phyloP scores from a whole-genome alignment of 2,797 vertebrate genomes.

The Petrocephalus schoutedeni region DNA sequence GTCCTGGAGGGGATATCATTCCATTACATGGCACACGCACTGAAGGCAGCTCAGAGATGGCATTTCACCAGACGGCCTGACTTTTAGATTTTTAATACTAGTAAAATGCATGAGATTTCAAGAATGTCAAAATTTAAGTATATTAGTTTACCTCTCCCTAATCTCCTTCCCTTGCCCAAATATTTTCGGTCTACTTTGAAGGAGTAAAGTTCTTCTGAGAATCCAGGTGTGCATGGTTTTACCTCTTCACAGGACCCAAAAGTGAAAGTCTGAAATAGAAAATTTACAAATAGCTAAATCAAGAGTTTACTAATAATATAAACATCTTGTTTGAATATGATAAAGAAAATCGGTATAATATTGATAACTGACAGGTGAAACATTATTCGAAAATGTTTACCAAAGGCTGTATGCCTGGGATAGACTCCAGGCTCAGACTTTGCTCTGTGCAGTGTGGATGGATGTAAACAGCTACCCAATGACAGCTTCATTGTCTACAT shows the following conservation, averaged over 20 bases:
- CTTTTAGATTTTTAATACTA: background rate
- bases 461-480: too few species aligned
- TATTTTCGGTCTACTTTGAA: conserved; percentile 45
- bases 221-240: conserved; percentile 28
- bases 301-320: background rate
- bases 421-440: background rate
- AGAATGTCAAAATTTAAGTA: background rate
- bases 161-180: conserved; percentile 27
- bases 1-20: background rate
- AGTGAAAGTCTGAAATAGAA: background rate
- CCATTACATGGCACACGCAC: background rate
- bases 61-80: background rate
- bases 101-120: background rate
- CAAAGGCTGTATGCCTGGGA: background rate
- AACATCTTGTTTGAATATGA: too few species aligned
- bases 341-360: too few species aligned
- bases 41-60: background rate
- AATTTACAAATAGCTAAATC: background rate
- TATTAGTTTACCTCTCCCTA: conserved; percentile 58
- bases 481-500: background rate
- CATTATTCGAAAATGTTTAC: background rate
- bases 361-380: too few species aligned
- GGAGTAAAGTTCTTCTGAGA: conserved; percentile 41
- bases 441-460: background rate
- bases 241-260: background rate